These are phyloP conservation scores for Zaprionus davidi DNA, from an alignment of 1,140 invertebrate genomes.

Conservation along the genomic window DNA sequence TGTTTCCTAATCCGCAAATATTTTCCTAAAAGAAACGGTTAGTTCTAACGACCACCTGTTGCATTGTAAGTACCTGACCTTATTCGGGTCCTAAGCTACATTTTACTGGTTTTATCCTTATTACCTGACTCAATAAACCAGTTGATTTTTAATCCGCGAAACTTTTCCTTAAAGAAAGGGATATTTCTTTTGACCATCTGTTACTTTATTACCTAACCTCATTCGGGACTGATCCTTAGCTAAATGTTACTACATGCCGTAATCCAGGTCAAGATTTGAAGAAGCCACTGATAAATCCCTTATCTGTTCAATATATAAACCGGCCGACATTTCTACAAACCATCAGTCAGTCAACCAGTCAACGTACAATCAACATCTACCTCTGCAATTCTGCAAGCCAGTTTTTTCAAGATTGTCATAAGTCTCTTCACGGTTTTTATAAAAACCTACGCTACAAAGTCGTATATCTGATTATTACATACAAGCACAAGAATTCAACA, in stretches of 20 bases:
- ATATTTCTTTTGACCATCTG: too few relatives aligned
- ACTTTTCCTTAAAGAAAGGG: background rate
- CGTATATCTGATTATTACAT: too few relatives aligned
- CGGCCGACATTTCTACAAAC: background rate
- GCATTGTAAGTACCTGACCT: too few relatives aligned
- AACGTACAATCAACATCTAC: background rate
- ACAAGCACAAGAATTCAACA: background rate
- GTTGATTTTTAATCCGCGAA: background rate
- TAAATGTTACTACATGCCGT: background rate
- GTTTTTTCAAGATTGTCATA: too few relatives aligned
- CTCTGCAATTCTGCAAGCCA: too few relatives aligned
- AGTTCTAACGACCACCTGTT: too few relatives aligned
- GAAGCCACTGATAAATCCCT: background rate
- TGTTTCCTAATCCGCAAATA: too few relatives aligned
- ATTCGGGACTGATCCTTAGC: background rate
- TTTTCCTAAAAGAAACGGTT: too few relatives aligned
- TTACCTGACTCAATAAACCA: background rate
- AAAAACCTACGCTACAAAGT: too few relatives aligned
- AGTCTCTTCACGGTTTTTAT: background rate
- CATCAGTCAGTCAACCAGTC: too few relatives aligned
- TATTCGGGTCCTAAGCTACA: accelerated
- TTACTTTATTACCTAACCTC: too few relatives aligned
- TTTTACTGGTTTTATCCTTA: too few relatives aligned
- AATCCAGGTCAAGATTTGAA: background rate
- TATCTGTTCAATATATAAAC: slow-evolving; percentile 16